These are phyloP conservation scores for Felis chaus DNA, from an alignment of 2,113 vertebrate species.

Conservation along the genomic window DNA sequence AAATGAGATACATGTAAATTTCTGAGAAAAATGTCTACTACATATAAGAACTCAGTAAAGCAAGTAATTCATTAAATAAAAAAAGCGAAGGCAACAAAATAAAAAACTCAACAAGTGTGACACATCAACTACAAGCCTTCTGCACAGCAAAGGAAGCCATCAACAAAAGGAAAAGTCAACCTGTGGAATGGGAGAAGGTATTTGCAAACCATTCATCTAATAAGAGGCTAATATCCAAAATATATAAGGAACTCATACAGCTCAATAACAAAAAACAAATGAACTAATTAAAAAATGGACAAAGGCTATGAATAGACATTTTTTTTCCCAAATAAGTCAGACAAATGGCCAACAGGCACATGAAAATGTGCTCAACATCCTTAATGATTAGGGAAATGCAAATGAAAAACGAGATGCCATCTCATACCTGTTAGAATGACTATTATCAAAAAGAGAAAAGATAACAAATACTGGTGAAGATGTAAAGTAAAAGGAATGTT, in stretches of 20 bases:
- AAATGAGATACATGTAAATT: neutral
- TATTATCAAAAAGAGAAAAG: neutral
- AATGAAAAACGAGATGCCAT: neutral
- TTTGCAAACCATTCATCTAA: neutral
- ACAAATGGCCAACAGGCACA: neutral
- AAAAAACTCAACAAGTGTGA: neutral
- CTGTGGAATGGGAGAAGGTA: neutral
- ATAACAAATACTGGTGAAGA: neutral
- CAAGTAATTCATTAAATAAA: neutral
- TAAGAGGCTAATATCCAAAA: neutral
- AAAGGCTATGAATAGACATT: neutral
- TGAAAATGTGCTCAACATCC: neutral
- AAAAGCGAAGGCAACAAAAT: neutral
- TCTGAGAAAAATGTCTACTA: neutral
- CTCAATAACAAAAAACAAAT: neutral
- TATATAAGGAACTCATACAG: neutral
- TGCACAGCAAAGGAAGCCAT: neutral
- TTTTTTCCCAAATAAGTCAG: neutral
- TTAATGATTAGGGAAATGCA: neutral
- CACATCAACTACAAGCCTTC: neutral
- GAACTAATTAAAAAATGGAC: neutral
- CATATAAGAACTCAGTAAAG: neutral
- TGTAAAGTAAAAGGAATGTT: neutral
- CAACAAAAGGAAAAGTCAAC: neutral
- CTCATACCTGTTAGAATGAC: neutral